phyloP scores from a whole-genome alignment of 2,113 vertebrate species.

The Aepyceros melampus region DNA sequence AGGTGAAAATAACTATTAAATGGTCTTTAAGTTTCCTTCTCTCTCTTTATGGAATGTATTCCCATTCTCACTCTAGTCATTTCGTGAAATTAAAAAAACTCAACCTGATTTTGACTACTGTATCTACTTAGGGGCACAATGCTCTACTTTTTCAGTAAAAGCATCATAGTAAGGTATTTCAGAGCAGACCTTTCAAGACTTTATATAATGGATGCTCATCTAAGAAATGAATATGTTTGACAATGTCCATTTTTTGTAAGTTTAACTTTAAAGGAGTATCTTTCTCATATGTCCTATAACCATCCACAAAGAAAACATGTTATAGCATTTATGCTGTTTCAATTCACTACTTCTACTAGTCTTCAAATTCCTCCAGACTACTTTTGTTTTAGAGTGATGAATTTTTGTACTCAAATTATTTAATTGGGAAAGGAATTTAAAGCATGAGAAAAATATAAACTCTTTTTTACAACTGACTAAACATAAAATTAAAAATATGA shows the following conservation, averaged over 20 bases:
- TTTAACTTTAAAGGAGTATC: neutral
- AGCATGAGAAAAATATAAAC: neutral
- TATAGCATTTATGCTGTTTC: neutral
- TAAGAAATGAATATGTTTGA: neutral
- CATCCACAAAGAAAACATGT: constrained; percentile 14
- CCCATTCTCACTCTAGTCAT: neutral
- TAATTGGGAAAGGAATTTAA: neutral
- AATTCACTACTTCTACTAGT: neutral
- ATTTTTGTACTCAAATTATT: constrained; percentile 17
- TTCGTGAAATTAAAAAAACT: neutral
- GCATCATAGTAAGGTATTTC: neutral
- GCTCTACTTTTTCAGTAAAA: neutral
- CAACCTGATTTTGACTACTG: neutral
- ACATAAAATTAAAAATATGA: constrained; percentile 16
- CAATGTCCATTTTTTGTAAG: neutral
- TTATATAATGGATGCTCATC: neutral
- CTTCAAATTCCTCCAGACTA: neutral
- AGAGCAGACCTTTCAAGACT: neutral
- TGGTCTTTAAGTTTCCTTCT: neutral
- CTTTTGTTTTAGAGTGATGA: neutral
- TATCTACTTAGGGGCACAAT: neutral
- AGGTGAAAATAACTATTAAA: neutral
- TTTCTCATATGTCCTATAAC: constrained; percentile 27
- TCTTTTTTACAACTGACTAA: constrained; percentile 30
- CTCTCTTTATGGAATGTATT: neutral